Evolutionary conservation across 2,113 vertebrate species (phyloP), one percentile per base, ranked within the genome.

Genomic region (Pluvialis apricaria): DNA sequence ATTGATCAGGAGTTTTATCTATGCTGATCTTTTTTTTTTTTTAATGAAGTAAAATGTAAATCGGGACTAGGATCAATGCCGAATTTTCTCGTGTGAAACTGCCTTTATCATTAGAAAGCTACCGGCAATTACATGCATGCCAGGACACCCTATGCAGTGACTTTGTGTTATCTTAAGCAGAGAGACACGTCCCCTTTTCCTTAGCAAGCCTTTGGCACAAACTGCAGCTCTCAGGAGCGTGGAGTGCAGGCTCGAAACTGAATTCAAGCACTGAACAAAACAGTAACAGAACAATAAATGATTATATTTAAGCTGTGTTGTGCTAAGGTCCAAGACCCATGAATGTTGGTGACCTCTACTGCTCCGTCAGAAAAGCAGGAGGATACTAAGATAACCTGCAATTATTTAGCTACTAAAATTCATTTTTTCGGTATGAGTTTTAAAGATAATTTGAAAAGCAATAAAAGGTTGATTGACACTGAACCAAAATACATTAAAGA

Each of bases 1-100:
- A 97, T 87, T 95, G 95, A 96, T 97, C 90, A 92, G 81, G 88
- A 96, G 77, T 70, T 95, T 83, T 72, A 95, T 94, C 96, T 95
- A 40, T 83, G 71, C 81, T 71, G 82, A 92, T 95, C 81, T 49
- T 76, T 86, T 38, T 62, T 79, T 45, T 75, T 86, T 86, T 87
- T 62, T 73, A 94, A 92, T 42, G 60, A 94, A 86, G 88, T 45
- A 75, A 94, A 90, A 92, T 78, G 93, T 45, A 96, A 92, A 97
- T 94, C 9, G 1, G 75, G 71, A 45, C 51, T 25, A 42, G 75
- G 71, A 92, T 89, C 87, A 45, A 93, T 92, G 85, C 57, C 76
- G 79, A 78, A 80, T 94, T 91, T 94, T 91, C 73, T 82, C 87
- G 34, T 52, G 55, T 83, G 93, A 92, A 90, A 66, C 91, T 91